Conservation (phyloP, 1,140 invertebrate genomes). For the Sycophaga agraensis region DNA sequence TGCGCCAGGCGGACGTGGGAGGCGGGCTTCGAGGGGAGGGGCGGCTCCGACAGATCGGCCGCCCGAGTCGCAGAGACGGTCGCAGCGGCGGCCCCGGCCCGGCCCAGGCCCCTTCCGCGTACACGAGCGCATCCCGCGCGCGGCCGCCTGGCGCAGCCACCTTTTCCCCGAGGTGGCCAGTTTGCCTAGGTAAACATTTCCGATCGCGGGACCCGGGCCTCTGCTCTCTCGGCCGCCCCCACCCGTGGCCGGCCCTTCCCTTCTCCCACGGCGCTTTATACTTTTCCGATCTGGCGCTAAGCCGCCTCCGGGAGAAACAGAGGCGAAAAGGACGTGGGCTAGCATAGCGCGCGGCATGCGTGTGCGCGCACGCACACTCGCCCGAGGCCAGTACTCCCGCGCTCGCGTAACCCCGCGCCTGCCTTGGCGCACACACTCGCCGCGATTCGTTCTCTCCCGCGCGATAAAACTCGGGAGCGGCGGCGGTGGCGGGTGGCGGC, state of each 20-base stretch:
- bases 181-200: not conserved
- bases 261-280: not conserved
- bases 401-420: too few species aligned
- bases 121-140: not conserved
- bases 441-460: not conserved
- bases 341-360: not conserved
- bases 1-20: too few species aligned
- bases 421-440: not conserved
- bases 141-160: too few species aligned
- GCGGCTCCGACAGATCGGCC: too few species aligned
- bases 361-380: not conserved
- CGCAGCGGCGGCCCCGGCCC: too few species aligned
- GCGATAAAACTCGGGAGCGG: not conserved
- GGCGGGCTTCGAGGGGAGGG: too few species aligned
- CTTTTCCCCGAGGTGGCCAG: too few species aligned
- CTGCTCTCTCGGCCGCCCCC: too few species aligned
- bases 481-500: not conserved
- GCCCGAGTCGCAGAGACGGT: too few species aligned
- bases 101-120: too few species aligned
- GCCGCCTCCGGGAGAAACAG: not conserved
- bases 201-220: too few species aligned
- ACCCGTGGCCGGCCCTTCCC: not conserved
- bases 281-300: slow-evolving; percentile 9
- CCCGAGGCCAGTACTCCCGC: too few species aligned
- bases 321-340: not conserved